A percentile compares a stretch with the other conserved stretches of the same genome.
Evolutionary conservation across 2,797 vertebrate species (phyloP).

Genomic region (Leptatherina wallacei): DNA sequence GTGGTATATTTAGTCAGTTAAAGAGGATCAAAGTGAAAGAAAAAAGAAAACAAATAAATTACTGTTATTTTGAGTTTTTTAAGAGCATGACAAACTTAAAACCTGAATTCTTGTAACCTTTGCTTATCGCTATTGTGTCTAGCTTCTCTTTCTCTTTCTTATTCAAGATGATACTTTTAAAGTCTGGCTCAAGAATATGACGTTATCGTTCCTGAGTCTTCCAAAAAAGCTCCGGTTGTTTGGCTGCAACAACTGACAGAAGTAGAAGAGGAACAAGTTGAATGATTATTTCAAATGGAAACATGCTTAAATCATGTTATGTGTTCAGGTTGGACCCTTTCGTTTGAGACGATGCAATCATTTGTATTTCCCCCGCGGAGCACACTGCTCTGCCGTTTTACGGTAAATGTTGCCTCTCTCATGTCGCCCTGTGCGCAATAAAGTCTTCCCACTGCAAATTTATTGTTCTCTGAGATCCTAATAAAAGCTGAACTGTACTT

Average conservation of each 20-base stretch:
- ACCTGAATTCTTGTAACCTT: neutral
- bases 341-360: neutral
- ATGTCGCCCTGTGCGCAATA: constrained; percentile 17
- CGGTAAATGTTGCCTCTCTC: neutral
- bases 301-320: constrained; percentile 1
- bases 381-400: too few species aligned
- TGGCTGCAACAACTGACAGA: neutral
- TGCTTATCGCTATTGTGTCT: neutral
- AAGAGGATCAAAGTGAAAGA: too few species aligned
- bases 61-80: too few species aligned
- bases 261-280: neutral
- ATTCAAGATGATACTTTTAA: neutral
- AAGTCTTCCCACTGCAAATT: constrained; percentile 27
- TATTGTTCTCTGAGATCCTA: constrained; percentile 25
- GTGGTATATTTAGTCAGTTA: too few species aligned
- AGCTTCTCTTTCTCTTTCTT: neutral
- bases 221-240: too few species aligned
- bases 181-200: too few species aligned
- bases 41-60: too few species aligned
- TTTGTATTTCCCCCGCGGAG: neutral
- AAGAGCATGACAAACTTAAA: neutral
- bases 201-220: too few species aligned
- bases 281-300: neutral
- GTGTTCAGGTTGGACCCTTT: neutral
- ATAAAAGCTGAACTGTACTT: constrained; percentile 39